These are phyloP conservation scores for Paradoxurus hermaphroditus DNA, from an alignment of 2,113 vertebrate species.

Conservation along the genomic window DNA sequence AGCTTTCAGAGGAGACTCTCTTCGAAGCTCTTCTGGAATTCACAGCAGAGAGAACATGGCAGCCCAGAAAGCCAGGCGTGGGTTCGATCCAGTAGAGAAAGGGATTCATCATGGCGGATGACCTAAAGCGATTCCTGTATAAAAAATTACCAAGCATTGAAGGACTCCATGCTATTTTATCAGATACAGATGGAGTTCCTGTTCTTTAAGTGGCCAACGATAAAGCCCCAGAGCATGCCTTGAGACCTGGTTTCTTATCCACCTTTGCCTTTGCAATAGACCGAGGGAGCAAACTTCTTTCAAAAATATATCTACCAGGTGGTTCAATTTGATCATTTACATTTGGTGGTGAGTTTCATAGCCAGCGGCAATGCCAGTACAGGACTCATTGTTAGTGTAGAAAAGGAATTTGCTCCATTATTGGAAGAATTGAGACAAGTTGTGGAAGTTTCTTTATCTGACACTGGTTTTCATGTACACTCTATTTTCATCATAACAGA, in stretches of 20 bases:
- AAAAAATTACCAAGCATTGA: constrained; percentile 79
- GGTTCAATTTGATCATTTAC: constrained; percentile 85
- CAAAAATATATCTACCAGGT: constrained; percentile 92
- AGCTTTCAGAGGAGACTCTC: neutral
- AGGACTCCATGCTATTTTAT: constrained; percentile 89
- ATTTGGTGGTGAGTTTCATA: neutral
- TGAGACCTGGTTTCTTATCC: constrained; percentile 89
- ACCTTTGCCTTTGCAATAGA: constrained; percentile 91
- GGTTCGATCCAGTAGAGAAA: neutral
- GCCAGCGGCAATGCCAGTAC: neutral
- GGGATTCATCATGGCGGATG: fast-evolving
- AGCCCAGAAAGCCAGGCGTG: neutral
- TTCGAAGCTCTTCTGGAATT: neutral
- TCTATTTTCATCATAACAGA: neutral
- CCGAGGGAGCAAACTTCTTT: constrained; percentile 91
- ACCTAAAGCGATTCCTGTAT: neutral
- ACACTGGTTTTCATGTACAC: neutral
- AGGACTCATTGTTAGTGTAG: neutral
- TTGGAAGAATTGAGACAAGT: constrained; percentile 90
- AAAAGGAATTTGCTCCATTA: constrained; percentile 62
- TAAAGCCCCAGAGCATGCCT: constrained; percentile 88
- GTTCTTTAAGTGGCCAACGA: constrained; percentile 92
- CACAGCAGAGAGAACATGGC: neutral
- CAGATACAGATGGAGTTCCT: constrained; percentile 89
- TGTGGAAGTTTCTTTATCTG: constrained; percentile 86